phyloP scores from a whole-genome alignment of 2,113 vertebrate species.

The Cyphomyrus discorhynchus region DNA sequence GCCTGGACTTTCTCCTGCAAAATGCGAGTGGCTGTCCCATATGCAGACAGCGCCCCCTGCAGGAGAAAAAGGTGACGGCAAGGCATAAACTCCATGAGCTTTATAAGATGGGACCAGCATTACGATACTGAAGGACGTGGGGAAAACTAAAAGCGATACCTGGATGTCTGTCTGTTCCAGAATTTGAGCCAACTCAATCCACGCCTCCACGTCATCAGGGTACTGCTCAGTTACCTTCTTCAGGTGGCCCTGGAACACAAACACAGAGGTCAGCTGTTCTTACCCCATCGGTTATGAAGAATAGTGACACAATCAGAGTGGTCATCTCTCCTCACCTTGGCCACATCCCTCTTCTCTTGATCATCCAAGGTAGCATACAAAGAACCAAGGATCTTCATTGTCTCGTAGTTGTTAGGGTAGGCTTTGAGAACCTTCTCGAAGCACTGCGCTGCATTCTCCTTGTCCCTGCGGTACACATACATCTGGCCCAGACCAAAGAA shows the following conservation, averaged over 20 bases:
- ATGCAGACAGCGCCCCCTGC: conserved; percentile 88
- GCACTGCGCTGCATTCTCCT: conserved; percentile 95
- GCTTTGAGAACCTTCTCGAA: conserved; percentile 98
- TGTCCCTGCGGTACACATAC: conserved; percentile 96
- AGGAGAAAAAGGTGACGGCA: conserved; percentile 4
- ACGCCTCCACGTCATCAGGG: conserved; percentile 95
- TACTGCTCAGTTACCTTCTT: conserved; percentile 98
- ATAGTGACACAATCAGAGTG: not conserved
- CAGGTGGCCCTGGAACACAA: conserved; percentile 75
- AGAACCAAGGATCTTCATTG: conserved; percentile 98
- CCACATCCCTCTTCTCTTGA: conserved; percentile 94
- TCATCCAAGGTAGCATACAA: conserved; percentile 95
- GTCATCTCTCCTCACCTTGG: conserved; percentile 67
- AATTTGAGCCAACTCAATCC: conserved; percentile 97
- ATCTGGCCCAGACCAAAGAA: conserved; percentile 98
- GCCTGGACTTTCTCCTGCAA: conserved; percentile 98
- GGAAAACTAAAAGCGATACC: conserved; percentile 43
- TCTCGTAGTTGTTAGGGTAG: conserved; percentile 98
- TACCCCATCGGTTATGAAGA: not conserved
- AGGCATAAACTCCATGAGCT: not conserved
- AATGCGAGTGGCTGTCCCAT: conserved; percentile 94
- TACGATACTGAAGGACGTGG: not conserved
- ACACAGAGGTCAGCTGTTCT: not conserved
- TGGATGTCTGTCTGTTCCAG: conserved; percentile 97
- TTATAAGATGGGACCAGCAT: not conserved